Evolutionary conservation across 2,888 invertebrate species (phyloP), one percentile per base, ranked within the genome.

Genomic region (Athetis lepigone): DNA sequence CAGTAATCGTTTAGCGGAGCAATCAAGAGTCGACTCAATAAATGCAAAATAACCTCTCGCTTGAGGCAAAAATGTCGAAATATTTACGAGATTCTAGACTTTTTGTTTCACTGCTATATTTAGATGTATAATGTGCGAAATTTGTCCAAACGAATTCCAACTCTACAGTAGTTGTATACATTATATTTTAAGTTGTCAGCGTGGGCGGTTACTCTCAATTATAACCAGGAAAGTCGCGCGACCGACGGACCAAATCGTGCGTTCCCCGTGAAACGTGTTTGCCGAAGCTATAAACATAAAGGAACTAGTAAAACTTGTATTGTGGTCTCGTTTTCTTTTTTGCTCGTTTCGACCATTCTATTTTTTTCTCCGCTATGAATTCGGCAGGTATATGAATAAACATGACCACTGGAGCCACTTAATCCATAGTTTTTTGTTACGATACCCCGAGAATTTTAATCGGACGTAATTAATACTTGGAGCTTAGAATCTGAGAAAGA

Each of bases 251-350:
- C 85, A 85, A 89, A 87, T 90, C 89, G 90, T 88, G 88, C 88
- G 87, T 90, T 88, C 88, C 81, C 83, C 82, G 82, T 84, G 87
- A 88, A 91, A 89, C 91, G 89, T 90, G 88, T 89, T 90, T 88
- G 85, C 86, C 80, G 84, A 88, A 88, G 89, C 88, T 83, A 90
- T 90, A 90, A 90, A 91, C 83, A 90, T 90, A 90, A 90, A 91
- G 85, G 83, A 89, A 88, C 89, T 89, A 90, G 91, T 88, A 88
- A 88, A 89, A 91, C 91, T 89, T 84, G 89, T 87, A 86, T 84
- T 84, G 81, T 87, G 85, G 82, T 88, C 81, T 85, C 75, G 69
- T 79, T 84, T 85, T 81, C 65, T 85, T 86, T 89, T 88, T 89
- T 85, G 77, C 76, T 82, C 64, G 70, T 79, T 79, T 77, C 46